phyloP scores from a whole-genome alignment of 2,888 invertebrate species.

The Muscina levida region DNA sequence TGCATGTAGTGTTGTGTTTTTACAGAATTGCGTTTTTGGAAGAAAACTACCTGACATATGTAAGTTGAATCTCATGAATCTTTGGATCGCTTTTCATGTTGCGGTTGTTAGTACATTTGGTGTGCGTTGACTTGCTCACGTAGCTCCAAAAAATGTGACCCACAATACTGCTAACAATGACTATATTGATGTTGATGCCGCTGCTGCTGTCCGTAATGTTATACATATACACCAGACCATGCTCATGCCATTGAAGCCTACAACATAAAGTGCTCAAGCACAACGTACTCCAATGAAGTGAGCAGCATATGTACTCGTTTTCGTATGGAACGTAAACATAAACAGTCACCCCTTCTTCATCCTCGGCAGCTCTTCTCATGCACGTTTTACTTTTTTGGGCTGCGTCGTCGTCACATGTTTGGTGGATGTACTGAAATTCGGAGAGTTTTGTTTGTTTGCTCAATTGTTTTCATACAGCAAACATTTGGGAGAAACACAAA shows the following conservation, averaged over 20 bases:
- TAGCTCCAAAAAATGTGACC: slow-evolving; percentile 38
- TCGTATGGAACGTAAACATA: slow-evolving; percentile 6
- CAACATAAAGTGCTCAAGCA: too few relatives aligned
- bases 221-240: too few relatives aligned
- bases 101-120: slow-evolving; percentile 2
- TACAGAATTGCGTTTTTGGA: slow-evolving; percentile 26
- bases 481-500: background rate
- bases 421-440: background rate
- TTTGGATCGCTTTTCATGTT: slow-evolving; percentile 16
- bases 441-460: background rate
- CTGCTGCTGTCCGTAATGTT: too few relatives aligned
- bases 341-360: slow-evolving; percentile 3
- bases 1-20: background rate
- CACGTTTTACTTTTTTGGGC: too few relatives aligned
- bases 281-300: too few relatives aligned
- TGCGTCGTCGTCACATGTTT: background rate
- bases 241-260: too few relatives aligned
- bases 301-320: background rate
- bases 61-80: background rate
- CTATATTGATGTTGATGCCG: background rate
- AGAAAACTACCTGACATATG: background rate
- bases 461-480: background rate
- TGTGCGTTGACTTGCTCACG: slow-evolving; percentile 58
- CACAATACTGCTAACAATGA: background rate
- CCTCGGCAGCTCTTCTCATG: background rate